Conservation (phyloP, 2,888 invertebrate species). For the Seladonia tumulorum region DNA sequence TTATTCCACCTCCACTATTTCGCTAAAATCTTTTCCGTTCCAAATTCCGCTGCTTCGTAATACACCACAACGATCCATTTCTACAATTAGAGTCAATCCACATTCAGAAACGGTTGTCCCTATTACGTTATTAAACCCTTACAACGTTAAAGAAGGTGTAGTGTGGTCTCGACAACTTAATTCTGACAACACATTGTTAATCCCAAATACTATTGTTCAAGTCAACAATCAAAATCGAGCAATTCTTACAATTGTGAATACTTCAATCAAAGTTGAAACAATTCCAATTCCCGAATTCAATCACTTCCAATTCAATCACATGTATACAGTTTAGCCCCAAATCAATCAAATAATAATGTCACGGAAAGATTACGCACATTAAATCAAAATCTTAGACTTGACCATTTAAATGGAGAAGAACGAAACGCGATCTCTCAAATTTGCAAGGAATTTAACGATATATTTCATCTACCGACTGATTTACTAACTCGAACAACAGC, state of each 20-base stretch:
- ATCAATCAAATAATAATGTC: too few relatives aligned
- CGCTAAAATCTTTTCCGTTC: not conserved
- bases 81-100: not conserved
- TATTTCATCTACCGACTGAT: too few relatives aligned
- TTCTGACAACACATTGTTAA: not conserved
- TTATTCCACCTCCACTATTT: not conserved
- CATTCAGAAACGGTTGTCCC: constrained; percentile 11
- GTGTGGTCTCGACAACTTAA: not conserved
- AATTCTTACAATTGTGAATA: not conserved
- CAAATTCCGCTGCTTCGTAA: constrained; percentile 2
- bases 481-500: too few relatives aligned
- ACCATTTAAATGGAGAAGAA: too few relatives aligned
- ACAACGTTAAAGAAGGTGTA: constrained; percentile 3
- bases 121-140: not conserved
- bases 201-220: not conserved
- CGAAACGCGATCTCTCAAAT: too few relatives aligned
- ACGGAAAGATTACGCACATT: not conserved
- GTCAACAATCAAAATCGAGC: too few relatives aligned
- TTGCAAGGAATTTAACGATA: too few relatives aligned
- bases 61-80: not conserved
- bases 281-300: constrained; percentile 1
- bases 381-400: not conserved
- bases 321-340: constrained; percentile 9
- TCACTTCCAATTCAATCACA: not conserved
- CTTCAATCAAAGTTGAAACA: constrained; percentile 1